Evolutionary conservation across 1,140 invertebrate genomes (phyloP), one percentile per base, ranked within the genome.

Genomic region (Bombus confusus): DNA sequence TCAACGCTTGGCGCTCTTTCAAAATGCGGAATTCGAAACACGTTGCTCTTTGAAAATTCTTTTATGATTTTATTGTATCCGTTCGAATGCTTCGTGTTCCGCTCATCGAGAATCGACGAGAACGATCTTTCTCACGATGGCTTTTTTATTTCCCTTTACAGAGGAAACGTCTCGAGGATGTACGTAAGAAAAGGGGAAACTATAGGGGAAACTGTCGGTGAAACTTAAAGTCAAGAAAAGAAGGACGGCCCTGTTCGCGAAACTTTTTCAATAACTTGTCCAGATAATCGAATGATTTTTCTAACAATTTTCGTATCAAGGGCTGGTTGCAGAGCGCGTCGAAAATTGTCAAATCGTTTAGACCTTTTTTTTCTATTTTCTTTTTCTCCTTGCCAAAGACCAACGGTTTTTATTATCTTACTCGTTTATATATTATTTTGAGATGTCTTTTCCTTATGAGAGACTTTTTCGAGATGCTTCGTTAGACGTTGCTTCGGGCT

Each of bases 151-250:
- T 92, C 94, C 94, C 91, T 95, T 96, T 96, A 86, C 95, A 96
- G 96, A 95, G 94, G 93, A 96, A 96, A 93, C 95, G 95, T 92
- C 92, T 96, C 90, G 96, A 96, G 93, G 95, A 96, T 96, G 96
- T 96, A 96, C 94, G 95, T 96, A 96, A 91, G 91, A 93, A 79
- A 52, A 31, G 64, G 76, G 77, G 47, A 87, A 90, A 87, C 62
- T 87, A 87, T 79, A 52, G 47, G 47, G 79, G 43, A 73, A 90
- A 87, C 62, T 87, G 87, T 79, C 77, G 79, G 69, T 57, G 87
- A 83, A 83, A 76, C 57, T 75, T 88, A 86, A 69, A 88, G 77
- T 81, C 83, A 62, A 57, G 59, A 47, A 68, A 83, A 89, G 43
- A 81, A 89, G 83, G 78, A 83, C 80, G 41, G 34, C 22, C 25